Conservation (phyloP, 1,140 invertebrate genomes). For the Adoxophyes honmai region DNA sequence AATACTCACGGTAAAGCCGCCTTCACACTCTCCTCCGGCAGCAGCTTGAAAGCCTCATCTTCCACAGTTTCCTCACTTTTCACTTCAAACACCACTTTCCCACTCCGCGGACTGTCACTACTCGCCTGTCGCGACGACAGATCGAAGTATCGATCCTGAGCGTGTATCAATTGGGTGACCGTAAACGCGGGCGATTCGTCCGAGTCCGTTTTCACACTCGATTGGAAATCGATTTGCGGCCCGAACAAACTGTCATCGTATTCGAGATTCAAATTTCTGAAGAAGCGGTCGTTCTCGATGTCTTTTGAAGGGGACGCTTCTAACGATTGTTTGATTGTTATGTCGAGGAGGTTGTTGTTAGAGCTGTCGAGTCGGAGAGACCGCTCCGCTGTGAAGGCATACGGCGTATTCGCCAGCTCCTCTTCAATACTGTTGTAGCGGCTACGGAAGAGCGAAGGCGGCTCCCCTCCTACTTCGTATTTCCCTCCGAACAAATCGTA, state of each 20-base stretch:
- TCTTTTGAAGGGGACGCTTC: constrained; percentile 47
- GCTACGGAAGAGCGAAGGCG: constrained; percentile 65
- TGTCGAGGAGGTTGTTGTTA: constrained; percentile 42
- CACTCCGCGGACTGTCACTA: constrained; percentile 12
- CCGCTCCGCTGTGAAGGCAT: constrained; percentile 65
- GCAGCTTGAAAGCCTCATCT: constrained; percentile 44
- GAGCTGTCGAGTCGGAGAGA: constrained; percentile 34
- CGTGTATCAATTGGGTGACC: constrained; percentile 64
- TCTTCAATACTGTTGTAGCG: constrained; percentile 73
- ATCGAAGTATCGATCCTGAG: constrained; percentile 67
- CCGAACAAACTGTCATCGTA: constrained; percentile 48
- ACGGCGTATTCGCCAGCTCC: constrained; percentile 72
- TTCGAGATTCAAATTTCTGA: constrained; percentile 31
- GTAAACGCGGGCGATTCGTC: constrained; percentile 49
- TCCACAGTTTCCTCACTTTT: constrained; percentile 14
- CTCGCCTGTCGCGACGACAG: constrained; percentile 40
- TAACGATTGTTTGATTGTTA: constrained; percentile 49
- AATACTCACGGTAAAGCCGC: constrained; percentile 53
- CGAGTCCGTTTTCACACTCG: not conserved
- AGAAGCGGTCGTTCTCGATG: constrained; percentile 53
- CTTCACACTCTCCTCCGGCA: constrained; percentile 35
- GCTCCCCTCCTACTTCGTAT: constrained; percentile 37
- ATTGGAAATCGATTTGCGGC: constrained; percentile 46
- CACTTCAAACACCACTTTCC: constrained; percentile 8
- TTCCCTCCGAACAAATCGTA: constrained; percentile 67